Evolutionary conservation across 2,797 vertebrate genomes (phyloP).

Genomic region (Cirrhinus molitorella): DNA sequence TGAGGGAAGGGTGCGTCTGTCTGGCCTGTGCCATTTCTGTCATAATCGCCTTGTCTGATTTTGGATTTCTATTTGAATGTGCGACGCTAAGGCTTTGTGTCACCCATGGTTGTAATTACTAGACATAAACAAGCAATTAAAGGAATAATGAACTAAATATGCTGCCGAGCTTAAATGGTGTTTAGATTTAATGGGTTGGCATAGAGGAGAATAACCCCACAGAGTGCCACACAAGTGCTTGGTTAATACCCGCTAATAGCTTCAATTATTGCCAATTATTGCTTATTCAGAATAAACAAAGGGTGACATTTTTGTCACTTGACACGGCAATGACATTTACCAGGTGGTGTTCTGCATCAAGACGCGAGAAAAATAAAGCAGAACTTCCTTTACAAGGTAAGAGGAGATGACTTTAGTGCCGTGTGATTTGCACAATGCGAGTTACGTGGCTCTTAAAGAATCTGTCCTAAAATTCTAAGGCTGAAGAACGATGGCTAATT

Average conservation of each 20-base stretch:
- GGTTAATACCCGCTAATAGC: constrained; percentile 68
- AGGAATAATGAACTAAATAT: constrained; percentile 69
- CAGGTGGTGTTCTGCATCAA: constrained; percentile 69
- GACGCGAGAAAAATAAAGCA: constrained; percentile 60
- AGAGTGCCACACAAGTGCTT: constrained; percentile 71
- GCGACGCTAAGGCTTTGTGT: constrained; percentile 56
- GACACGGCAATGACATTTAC: constrained; percentile 76
- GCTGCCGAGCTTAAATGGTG: constrained; percentile 66
- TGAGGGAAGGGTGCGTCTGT: constrained; percentile 45
- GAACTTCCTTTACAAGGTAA: not conserved
- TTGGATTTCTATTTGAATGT: constrained; percentile 67
- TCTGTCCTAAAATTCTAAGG: constrained; percentile 19
- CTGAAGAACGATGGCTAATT: constrained; percentile 17
- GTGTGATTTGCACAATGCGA: not conserved
- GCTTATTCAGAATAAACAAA: constrained; percentile 73
- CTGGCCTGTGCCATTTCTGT: constrained; percentile 59
- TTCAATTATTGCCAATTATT: constrained; percentile 78
- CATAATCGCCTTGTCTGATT: constrained; percentile 77
- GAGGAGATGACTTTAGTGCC: constrained; percentile 1
- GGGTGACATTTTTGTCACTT: constrained; percentile 67
- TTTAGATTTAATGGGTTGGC: constrained; percentile 65
- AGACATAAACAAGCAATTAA: constrained; percentile 72
- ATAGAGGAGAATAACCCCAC: constrained; percentile 63
- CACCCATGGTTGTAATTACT: constrained; percentile 62
- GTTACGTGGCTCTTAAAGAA: not conserved